Base-by-base conservation (phyloP, 2,113 vertebrate genomes). In the Perca flavescens region DNA sequence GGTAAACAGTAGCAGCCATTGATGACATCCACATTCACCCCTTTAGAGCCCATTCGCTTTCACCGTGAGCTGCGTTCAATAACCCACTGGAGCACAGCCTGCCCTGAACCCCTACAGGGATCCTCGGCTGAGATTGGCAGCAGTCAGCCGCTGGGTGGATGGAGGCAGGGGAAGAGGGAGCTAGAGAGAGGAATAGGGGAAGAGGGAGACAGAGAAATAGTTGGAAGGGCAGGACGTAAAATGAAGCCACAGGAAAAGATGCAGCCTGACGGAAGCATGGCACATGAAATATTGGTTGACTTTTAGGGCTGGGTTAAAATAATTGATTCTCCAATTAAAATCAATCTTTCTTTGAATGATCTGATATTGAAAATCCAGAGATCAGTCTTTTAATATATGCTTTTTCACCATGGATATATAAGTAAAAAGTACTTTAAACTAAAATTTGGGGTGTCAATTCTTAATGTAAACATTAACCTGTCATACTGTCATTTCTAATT, bases 91-190 rank as follows among this genome's bases (percentile, higher is more conserved):
- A 83, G 80, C 80, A 82, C 28, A 49, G 65, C 78, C 46, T 57
- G 64, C 68, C 68, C 68, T 68, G 79, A 89, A 64, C 28, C 75
- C 81, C 79, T 84, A 75, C 62, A 62, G 82, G 84, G 74, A 88
- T 80, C 61, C 58, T 66, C 3, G 1, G 74, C 77, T 82, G 56
- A 85, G 92, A 89, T 86, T 84, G 88, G 75, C 89, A 86, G 76
- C 80, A 78, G 80, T 83, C 78, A 79, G 15, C 62, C 2, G 77
- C 74, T 71, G 64, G 43, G 74, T 62, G 79, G 71, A 53, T 22
- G 53, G 36, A 36, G 4, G n/a, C 22, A 50, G 1, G 28, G 22
- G n/a, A 3, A n/a, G 19, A 65, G 3, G 34, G 36, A 43, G 6
- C 7, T 7, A 70, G 57, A 43, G 34, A n/a, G 17, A 43, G 34